Base-by-base conservation (phyloP, 2,797 vertebrate genomes). In the Bradypus variegatus region DNA sequence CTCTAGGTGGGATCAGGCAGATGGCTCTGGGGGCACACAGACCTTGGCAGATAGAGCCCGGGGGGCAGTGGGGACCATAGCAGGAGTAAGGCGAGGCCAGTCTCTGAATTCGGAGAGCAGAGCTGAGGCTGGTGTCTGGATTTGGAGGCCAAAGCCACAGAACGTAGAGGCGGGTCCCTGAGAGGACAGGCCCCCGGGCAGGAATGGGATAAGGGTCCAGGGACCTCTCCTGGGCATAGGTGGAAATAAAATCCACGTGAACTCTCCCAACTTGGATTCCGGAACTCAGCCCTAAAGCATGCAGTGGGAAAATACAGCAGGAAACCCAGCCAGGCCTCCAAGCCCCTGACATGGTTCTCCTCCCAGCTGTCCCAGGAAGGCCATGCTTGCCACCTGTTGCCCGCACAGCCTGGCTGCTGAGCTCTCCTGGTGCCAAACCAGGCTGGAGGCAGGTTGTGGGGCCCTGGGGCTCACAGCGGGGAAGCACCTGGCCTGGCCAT, bases 21-120 rank as follows among this genome's bases (percentile, higher is more conserved):
- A 70, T 6, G 6, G 31, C 53, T 72, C 69, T 48, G 70, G 85
- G 69, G 45, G 4, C 15, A 25, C 6, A 6, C 25, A 25, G 64
- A 62, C 48, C 45, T 78, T 45, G 45, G 9, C 64, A 79, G 55
- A 76, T 7, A 67, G 77, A 36, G 8, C 29, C 0, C 5, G 14
- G 62, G 50, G 4, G 8, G 2, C 67, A 48, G 6, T 27, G 15
- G 90, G 19, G 8, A 15, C 55, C 8, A 0, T 5, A 64, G 23
- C 33, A 0, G 18, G 7, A 6, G 3, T 67, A 12, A n/a, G 50
- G 33, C 18, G 13, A 77, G 55, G 50, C 45, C 18, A 31, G 36
- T 38, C 15, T 84, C 77, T 6, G 38, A 45, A 50, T 72, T 70
- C 27, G 2, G 77, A 87, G 48, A 75, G 31, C 6, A 64, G 8